Conservation (phyloP, 2,113 vertebrate species). For the Cyphomyrus discorhynchus region DNA sequence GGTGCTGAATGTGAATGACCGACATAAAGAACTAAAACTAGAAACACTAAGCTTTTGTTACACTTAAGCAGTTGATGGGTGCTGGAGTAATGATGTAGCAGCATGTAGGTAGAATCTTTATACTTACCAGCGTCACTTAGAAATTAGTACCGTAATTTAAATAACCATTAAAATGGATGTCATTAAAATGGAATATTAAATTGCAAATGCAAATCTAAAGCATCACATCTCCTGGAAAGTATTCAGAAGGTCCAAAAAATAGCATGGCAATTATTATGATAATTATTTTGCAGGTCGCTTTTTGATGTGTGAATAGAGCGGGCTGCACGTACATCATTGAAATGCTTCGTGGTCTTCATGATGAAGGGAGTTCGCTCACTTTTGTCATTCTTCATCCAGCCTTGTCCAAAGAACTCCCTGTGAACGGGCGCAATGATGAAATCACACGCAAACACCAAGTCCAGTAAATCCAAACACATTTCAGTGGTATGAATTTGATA, state of each 20-base stretch:
- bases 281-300: neutral
- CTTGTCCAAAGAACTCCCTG: slow-evolving; percentile 96
- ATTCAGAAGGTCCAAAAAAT: neutral
- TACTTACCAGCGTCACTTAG: neutral
- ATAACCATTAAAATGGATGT: neutral
- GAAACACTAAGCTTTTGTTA: neutral
- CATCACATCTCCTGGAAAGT: neutral
- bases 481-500: neutral
- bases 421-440: neutral
- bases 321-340: slow-evolving; percentile 79
- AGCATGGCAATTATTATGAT: neutral
- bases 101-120: neutral
- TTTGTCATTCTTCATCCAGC: slow-evolving; percentile 98
- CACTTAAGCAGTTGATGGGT: neutral
- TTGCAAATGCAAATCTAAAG: neutral
- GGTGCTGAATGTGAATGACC: neutral
- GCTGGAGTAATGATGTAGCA: neutral
- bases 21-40: neutral
- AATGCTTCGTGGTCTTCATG: slow-evolving; percentile 95
- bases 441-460: neutral
- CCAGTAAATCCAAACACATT: neutral
- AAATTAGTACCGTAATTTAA: neutral
- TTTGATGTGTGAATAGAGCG: neutral
- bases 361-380: slow-evolving; percentile 89
- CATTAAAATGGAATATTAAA: neutral